A percentile compares a stretch with the other conserved stretches of the same genome.
phyloP scores from a whole-genome alignment of 2,888 invertebrate species.

The Thecophora atra region DNA sequence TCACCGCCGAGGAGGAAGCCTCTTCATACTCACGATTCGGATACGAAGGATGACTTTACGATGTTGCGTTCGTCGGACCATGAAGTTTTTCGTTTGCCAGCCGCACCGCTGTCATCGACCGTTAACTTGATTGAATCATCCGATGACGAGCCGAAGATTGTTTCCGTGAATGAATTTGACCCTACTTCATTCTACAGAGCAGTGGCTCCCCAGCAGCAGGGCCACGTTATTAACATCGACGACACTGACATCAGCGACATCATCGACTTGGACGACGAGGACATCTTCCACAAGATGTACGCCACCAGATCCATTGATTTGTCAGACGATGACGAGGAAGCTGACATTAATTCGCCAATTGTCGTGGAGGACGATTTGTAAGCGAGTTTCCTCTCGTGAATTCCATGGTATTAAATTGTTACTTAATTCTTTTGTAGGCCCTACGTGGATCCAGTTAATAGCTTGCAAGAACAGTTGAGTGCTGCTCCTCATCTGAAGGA shows the following conservation, averaged over 20 bases:
- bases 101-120: conserved; percentile 46
- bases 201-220: conserved; percentile 17
- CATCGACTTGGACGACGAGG: conserved; percentile 45
- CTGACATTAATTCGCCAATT: conserved; percentile 7
- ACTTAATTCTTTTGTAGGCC: conserved; percentile 63
- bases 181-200: neutral
- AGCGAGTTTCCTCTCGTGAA: conserved; percentile 49
- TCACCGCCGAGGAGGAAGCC: no score
- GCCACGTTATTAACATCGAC: conserved; percentile 45
- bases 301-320: neutral
- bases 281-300: neutral
- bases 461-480: conserved; percentile 70
- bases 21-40: no score
- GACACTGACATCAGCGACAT: conserved; percentile 51
- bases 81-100: conserved; percentile 38
- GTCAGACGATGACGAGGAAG: neutral
- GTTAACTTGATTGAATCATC: conserved; percentile 45
- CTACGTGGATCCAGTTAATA: conserved; percentile 67
- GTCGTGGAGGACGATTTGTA: conserved; percentile 48
- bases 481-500: conserved; percentile 67
- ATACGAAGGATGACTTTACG: no score
- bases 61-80: no score
- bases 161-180: conserved; percentile 24
- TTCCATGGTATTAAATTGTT: conserved; percentile 47
- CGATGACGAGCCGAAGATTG: conserved; percentile 43